These are phyloP conservation scores for Phortica variegata DNA, from an alignment of 1,140 invertebrate species.

Conservation along the genomic window DNA sequence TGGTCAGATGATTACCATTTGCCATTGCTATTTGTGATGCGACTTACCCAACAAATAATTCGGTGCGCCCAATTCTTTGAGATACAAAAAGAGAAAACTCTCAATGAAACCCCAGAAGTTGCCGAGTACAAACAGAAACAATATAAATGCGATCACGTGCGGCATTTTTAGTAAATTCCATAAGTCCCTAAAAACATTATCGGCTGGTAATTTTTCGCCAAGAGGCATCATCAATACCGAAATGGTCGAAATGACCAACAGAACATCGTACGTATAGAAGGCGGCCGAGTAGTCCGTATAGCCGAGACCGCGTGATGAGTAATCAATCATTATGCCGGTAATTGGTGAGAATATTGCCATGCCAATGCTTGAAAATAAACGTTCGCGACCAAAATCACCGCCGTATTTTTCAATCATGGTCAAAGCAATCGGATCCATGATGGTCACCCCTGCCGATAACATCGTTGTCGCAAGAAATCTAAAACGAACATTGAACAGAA, in stretches of 20 bases:
- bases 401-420: slow-evolving; percentile 78
- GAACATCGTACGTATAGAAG: slow-evolving; percentile 73
- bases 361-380: slow-evolving; percentile 75
- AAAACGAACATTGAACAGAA: not conserved
- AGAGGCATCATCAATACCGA: slow-evolving; percentile 72
- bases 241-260: slow-evolving; percentile 68
- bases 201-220: slow-evolving; percentile 70
- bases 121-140: slow-evolving; percentile 74
- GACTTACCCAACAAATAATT: slow-evolving; percentile 75
- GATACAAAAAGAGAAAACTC: slow-evolving; percentile 80
- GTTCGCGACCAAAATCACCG: slow-evolving; percentile 77
- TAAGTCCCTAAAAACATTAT: slow-evolving; percentile 70
- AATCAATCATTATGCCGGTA: slow-evolving; percentile 75
- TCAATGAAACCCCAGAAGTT: slow-evolving; percentile 85
- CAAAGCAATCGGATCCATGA: slow-evolving; percentile 80
- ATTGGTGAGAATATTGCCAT: slow-evolving; percentile 80
- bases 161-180: slow-evolving; percentile 72
- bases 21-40: not conserved
- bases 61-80: slow-evolving; percentile 76
- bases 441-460: slow-evolving; percentile 73
- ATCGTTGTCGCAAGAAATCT: slow-evolving; percentile 75
- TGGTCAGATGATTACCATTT: too few species aligned
- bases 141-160: slow-evolving; percentile 72
- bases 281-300: slow-evolving; percentile 77
- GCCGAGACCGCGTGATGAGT: slow-evolving; percentile 62